Conservation (phyloP, 2,888 invertebrate species). For the Eupithecia tripunctaria region DNA sequence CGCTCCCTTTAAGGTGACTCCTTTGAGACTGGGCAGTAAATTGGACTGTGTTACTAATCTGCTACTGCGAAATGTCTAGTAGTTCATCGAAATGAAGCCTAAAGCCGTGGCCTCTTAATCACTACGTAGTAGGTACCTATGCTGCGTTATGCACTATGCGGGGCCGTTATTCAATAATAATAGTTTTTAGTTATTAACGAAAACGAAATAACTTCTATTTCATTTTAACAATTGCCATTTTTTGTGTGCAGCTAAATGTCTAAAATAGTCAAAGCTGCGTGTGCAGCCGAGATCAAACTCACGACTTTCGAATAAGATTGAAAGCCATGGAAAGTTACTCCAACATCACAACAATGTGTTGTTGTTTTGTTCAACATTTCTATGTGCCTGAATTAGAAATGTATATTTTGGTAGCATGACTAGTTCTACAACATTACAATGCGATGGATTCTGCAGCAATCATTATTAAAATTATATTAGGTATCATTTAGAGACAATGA, state of each 20-base stretch:
- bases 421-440: not conserved
- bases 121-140: too few species aligned
- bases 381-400: constrained; percentile 8
- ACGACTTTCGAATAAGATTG: not conserved
- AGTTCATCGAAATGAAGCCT: not conserved
- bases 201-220: too few species aligned
- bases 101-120: too few species aligned
- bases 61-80: not conserved
- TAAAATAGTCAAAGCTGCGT: not conserved
- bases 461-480: constrained; percentile 12
- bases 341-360: not conserved
- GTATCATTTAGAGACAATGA: too few species aligned
- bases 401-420: constrained; percentile 21
- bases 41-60: not conserved
- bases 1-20: not conserved
- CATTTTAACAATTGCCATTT: too few species aligned
- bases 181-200: too few species aligned
- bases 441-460: constrained; percentile 20
- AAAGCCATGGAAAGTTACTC: not conserved
- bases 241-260: too few species aligned
- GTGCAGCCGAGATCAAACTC: not conserved
- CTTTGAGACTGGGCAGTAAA: not conserved
- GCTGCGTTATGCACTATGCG: too few species aligned
- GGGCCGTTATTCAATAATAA: too few species aligned
- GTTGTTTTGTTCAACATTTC: not conserved